Conservation (phyloP, 92 coral and sea anemone genomes). For the Actinernus sp. region DNA sequence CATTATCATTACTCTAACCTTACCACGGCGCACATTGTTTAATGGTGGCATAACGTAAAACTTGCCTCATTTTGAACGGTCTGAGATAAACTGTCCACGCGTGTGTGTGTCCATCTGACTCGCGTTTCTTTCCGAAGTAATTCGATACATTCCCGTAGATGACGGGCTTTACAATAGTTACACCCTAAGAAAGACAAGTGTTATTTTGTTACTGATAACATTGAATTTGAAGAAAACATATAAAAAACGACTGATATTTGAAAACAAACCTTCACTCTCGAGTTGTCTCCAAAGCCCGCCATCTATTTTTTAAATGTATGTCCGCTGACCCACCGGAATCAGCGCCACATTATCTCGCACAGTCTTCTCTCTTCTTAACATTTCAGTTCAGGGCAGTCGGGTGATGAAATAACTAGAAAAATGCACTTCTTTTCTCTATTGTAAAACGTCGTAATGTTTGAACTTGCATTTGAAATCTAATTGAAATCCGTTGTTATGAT, state of each 20-base stretch:
- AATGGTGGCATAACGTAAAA: slow-evolving; percentile 60
- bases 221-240: neutral
- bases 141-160: slow-evolving; percentile 95
- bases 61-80: too few species aligned
- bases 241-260: neutral
- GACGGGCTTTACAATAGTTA: slow-evolving; percentile 83
- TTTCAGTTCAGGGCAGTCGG: too few species aligned
- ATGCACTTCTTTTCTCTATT: too few species aligned
- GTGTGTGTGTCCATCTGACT: slow-evolving; percentile 96
- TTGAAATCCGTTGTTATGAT: too few species aligned
- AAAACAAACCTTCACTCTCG: slow-evolving; percentile 89
- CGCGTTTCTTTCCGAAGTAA: slow-evolving; percentile 98
- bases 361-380: too few species aligned
- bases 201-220: neutral
- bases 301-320: slow-evolving; percentile 49
- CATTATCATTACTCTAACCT: neutral
- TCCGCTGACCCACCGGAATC: slow-evolving; percentile 1
- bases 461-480: too few species aligned
- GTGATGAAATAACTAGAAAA: too few species aligned
- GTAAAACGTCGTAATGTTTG: too few species aligned
- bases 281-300: slow-evolving; percentile 97
- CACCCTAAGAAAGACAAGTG: slow-evolving; percentile 66
- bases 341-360: too few species aligned
- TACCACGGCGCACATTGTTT: neutral
- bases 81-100: slow-evolving; percentile 94